These are phyloP conservation scores for Scalopus aquaticus DNA, from an alignment of 2,113 vertebrate genomes.

Conservation along the genomic window DNA sequence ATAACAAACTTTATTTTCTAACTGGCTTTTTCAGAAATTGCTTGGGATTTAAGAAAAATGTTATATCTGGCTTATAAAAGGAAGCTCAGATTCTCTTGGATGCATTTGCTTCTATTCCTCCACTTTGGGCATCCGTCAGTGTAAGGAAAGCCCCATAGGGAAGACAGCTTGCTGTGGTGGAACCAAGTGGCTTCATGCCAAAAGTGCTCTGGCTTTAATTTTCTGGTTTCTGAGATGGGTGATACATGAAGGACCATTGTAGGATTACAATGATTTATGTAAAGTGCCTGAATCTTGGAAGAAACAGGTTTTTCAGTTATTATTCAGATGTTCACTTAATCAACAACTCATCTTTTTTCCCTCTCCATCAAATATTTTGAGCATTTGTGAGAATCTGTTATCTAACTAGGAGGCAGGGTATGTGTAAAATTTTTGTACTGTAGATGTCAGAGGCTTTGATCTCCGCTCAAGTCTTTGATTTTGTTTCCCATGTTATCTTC, in stretches of 20 bases:
- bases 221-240: background rate
- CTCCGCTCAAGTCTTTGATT: background rate
- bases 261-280: background rate
- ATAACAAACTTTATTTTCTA: background rate
- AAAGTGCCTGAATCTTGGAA: background rate
- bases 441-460: background rate
- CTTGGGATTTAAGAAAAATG: background rate
- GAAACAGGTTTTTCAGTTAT: background rate
- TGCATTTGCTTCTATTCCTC: background rate
- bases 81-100: background rate
- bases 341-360: background rate
- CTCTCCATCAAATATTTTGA: background rate
- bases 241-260: background rate
- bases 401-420: background rate
- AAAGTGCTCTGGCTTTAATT: background rate
- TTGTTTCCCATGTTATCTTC: background rate
- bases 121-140: background rate
- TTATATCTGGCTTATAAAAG: background rate
- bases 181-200: background rate
- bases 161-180: background rate
- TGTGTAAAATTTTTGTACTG: background rate
- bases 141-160: fast-evolving
- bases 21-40: background rate
- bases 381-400: background rate
- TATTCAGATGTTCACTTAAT: background rate